A percentile compares a stretch with the other conserved stretches of the same genome.
phyloP scores from a whole-genome alignment of 2,888 invertebrate genomes.

The Metellina segmentata region DNA sequence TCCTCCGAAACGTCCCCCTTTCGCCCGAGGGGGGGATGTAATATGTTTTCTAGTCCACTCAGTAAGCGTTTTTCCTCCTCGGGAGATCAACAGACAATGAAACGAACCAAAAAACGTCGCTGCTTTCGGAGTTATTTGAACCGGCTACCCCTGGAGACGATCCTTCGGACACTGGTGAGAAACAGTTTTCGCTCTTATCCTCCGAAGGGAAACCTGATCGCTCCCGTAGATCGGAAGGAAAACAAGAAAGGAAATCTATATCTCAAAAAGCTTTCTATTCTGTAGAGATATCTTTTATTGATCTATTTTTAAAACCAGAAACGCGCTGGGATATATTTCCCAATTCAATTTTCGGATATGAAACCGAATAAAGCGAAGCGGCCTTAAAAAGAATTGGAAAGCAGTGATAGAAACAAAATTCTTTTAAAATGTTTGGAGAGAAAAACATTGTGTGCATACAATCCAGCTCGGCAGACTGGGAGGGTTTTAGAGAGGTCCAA shows the following conservation, averaged over 20 bases:
- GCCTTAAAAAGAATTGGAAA: constrained; percentile 8
- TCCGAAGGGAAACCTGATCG: constrained; percentile 34
- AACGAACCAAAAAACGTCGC: constrained; percentile 33
- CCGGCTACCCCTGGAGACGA: neutral
- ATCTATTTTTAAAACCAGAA: constrained; percentile 12
- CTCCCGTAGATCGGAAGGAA: neutral
- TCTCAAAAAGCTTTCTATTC: neutral
- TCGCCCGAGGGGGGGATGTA: constrained; percentile 25
- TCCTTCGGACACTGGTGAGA: constrained; percentile 19
- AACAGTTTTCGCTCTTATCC: constrained; percentile 10
- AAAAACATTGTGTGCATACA: constrained; percentile 2
- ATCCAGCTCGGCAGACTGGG: no score
- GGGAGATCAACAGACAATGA: constrained; percentile 39
- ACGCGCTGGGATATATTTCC: neutral
- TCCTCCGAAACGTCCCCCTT: neutral
- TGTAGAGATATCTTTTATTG: neutral
- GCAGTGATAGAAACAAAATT: constrained; percentile 2
- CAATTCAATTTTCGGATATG: constrained; percentile 39
- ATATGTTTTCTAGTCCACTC: constrained; percentile 13
- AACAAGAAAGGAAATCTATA: constrained; percentile 1
- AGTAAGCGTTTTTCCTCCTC: constrained; percentile 25
- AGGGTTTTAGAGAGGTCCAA: no score
- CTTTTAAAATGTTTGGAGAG: neutral
- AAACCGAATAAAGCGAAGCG: constrained; percentile 2
- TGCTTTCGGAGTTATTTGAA: constrained; percentile 40